Evolutionary conservation across 2,888 invertebrate species (phyloP).

Genomic region (Epiblema foenella): DNA sequence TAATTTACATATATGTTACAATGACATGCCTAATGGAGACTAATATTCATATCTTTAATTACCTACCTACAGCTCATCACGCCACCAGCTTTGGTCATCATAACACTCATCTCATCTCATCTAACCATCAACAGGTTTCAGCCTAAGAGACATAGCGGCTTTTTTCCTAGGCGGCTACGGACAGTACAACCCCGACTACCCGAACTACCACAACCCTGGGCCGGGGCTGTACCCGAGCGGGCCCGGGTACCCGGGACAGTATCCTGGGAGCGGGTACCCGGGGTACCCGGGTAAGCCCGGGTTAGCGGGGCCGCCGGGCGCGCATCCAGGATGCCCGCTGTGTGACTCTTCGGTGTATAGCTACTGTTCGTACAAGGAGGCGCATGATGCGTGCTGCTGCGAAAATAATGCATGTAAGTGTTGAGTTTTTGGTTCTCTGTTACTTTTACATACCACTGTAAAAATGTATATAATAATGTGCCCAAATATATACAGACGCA

Average conservation of each 20-base stretch:
- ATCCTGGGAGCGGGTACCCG: constrained; percentile 50
- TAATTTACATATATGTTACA: neutral
- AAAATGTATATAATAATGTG: no score
- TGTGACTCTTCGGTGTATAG: constrained; percentile 92
- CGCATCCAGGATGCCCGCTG: constrained; percentile 87
- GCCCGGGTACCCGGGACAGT: constrained; percentile 50
- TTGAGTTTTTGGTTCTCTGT: neutral
- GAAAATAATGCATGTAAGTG: constrained; percentile 78
- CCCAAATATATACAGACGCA: no score
- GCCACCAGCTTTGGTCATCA: constrained; percentile 39
- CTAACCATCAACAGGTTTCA: constrained; percentile 75
- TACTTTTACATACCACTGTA: no score
- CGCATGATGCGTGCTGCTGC: constrained; percentile 92
- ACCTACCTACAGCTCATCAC: neutral
- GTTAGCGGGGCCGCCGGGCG: constrained; percentile 73
- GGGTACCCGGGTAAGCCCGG: constrained; percentile 51
- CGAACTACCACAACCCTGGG: constrained; percentile 50
- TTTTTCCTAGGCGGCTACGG: constrained; percentile 77
- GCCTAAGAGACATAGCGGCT: constrained; percentile 78
- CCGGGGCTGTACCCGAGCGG: constrained; percentile 43
- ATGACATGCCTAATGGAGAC: no score
- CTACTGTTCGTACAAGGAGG: constrained; percentile 90
- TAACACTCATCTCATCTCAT: constrained; percentile 53
- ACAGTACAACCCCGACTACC: constrained; percentile 55
- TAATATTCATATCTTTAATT: neutral